Percentiles rank a stretch among this genome's conserved stretches.
Conservation (phyloP, 2,888 invertebrate genomes). For the Drosophila ustulata region DNA sequence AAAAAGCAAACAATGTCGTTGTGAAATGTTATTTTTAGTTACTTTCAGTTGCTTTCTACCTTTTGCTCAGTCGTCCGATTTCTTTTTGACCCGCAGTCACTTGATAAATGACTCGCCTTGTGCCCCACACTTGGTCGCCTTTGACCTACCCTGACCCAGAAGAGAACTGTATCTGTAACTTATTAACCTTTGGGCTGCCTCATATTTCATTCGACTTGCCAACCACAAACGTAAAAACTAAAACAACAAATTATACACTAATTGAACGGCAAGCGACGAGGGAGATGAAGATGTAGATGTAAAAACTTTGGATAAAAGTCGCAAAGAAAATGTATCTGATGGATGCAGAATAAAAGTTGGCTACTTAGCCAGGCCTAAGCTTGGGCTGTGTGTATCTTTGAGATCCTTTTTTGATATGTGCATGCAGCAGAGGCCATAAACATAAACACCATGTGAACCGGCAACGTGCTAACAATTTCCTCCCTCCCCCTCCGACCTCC, state of each 20-base stretch:
- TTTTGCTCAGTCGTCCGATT: not conserved
- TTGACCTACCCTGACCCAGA: not conserved
- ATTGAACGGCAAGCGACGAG: constrained; percentile 12
- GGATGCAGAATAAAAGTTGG: constrained; percentile 30
- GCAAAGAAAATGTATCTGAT: constrained; percentile 33
- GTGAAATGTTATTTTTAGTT: not conserved
- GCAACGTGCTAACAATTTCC: constrained; percentile 32
- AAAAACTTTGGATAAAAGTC: constrained; percentile 35
- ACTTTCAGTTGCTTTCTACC: not conserved
- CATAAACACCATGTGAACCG: constrained; percentile 60
- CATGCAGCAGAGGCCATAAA: constrained; percentile 42
- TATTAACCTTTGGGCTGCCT: constrained; percentile 7
- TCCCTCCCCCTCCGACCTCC: not conserved
- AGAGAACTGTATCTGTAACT: constrained; percentile 7
- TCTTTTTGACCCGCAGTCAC: not conserved
- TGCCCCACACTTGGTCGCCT: not conserved
- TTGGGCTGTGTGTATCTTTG: constrained; percentile 27
- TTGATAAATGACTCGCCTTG: not conserved
- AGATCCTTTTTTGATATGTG: constrained; percentile 27
- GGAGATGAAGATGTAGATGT: not conserved
- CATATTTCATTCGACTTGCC: not conserved
- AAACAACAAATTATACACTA: constrained; percentile 7
- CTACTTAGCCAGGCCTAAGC: constrained; percentile 12
- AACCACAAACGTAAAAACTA: not conserved
- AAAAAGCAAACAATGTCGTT: too few species aligned